Conservation (phyloP, 2,797 vertebrate species). For the Microctenopoma stevenorrisi region DNA sequence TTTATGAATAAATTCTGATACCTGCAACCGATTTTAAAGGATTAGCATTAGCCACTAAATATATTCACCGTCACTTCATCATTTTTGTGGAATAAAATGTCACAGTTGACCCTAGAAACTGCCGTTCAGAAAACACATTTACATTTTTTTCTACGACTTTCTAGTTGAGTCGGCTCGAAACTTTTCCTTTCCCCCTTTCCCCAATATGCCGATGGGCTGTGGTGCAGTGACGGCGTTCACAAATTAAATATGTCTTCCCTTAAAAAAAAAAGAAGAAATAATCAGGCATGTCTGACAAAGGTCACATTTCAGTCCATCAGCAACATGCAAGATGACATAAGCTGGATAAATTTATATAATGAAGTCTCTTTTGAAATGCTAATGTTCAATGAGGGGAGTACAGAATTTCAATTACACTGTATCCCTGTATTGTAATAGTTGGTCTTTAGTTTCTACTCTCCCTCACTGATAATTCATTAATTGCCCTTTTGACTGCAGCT, state of each 20-base stretch:
- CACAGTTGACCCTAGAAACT: not conserved
- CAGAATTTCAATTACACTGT: constrained; percentile 63
- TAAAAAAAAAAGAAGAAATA: not conserved
- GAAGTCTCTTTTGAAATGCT: constrained; percentile 53
- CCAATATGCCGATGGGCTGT: not conserved
- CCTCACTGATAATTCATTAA: constrained; percentile 60
- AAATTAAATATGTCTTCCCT: constrained; percentile 1
- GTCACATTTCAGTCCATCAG: constrained; percentile 32
- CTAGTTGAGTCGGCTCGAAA: not conserved
- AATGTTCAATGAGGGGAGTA: constrained; percentile 38
- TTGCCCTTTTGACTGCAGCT: constrained; percentile 59
- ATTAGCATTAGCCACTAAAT: not conserved
- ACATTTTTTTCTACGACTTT: not conserved
- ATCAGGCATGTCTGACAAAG: constrained; percentile 13
- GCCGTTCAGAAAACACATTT: constrained; percentile 1
- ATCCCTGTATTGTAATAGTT: constrained; percentile 56
- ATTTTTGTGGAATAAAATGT: not conserved
- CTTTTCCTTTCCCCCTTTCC: not conserved
- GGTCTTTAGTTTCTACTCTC: constrained; percentile 55
- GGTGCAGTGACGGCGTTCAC: not conserved
- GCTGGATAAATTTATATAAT: constrained; percentile 20
- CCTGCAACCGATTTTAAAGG: not conserved
- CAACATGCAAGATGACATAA: constrained; percentile 23
- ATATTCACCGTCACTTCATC: not conserved
- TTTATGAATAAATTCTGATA: constrained; percentile 14